Evolutionary conservation across 2,888 invertebrate genomes (phyloP).

Genomic region (Rhamnusium bicolor): DNA sequence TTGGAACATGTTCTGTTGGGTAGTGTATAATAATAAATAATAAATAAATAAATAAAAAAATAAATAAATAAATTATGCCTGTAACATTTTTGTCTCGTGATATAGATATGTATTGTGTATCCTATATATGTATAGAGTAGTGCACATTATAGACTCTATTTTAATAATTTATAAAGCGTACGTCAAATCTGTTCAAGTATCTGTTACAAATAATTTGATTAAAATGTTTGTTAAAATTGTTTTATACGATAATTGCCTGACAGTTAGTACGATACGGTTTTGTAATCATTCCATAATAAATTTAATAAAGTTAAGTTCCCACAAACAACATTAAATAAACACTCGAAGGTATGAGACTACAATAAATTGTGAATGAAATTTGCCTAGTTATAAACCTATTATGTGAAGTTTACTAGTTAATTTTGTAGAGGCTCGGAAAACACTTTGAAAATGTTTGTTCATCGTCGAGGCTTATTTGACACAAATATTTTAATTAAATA

Average conservation of each 20-base stretch:
- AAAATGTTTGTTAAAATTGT: constrained; percentile 1
- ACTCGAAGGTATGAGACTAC: background rate
- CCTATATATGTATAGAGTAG: no score
- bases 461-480: background rate
- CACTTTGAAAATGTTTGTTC: constrained; percentile 21
- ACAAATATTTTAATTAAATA: constrained; percentile 27
- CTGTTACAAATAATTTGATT: constrained; percentile 6
- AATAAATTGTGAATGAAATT: constrained; percentile 22
- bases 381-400: constrained; percentile 15
- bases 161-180: background rate
- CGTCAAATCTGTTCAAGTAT: background rate
- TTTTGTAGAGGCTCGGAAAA: constrained; percentile 5
- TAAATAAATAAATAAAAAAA: no score
- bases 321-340: constrained; percentile 18
- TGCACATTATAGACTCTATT: no score
- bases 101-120: no score
- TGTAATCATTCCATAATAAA: constrained; percentile 21
- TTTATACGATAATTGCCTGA: background rate
- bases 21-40: no score
- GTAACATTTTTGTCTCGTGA: no score
- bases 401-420: constrained; percentile 26
- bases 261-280: constrained; percentile 8
- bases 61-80: no score
- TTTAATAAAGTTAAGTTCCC: constrained; percentile 10
- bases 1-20: no score